Percentiles rank a stretch among this genome's conserved stretches.
phyloP scores from a whole-genome alignment of 2,113 vertebrate genomes.

The Pseudois nayaur region DNA sequence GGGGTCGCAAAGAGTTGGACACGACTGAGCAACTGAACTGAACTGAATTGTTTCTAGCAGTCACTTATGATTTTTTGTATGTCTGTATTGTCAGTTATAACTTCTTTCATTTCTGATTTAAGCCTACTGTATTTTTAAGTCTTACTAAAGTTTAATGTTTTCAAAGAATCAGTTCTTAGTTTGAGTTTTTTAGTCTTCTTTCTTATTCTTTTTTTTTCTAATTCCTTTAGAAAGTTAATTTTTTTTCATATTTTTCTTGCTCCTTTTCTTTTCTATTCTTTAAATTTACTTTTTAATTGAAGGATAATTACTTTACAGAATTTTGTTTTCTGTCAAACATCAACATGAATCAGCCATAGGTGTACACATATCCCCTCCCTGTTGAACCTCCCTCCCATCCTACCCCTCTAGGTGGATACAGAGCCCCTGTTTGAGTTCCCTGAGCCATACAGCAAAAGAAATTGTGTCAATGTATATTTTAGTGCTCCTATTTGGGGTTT shows the following conservation, averaged over 20 bases:
- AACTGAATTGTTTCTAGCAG: background rate
- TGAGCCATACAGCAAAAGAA: background rate
- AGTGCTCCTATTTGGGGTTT: background rate
- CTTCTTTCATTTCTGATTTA: background rate
- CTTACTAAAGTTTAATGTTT: background rate
- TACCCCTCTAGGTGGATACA: background rate
- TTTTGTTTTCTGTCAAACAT: background rate
- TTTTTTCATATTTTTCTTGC: background rate
- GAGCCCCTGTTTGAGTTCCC: background rate
- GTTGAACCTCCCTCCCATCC: background rate
- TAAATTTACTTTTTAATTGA: background rate
- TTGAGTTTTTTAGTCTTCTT: background rate
- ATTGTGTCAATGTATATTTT: background rate
- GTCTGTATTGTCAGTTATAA: background rate
- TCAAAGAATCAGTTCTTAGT: background rate
- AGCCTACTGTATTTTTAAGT: background rate
- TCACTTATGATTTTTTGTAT: background rate
- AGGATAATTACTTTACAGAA: background rate
- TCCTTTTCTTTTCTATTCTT: background rate
- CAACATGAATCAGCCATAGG: background rate
- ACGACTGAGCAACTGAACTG: too few relatives aligned
- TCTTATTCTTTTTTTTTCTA: too few relatives aligned
- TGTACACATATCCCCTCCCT: background rate
- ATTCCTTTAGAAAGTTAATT: background rate
- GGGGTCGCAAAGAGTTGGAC: rapidly evolving